A percentile compares a stretch with the other conserved stretches of the same genome.
Conservation (phyloP, 2,113 vertebrate species). For the Dendropsophus ebraccatus region DNA sequence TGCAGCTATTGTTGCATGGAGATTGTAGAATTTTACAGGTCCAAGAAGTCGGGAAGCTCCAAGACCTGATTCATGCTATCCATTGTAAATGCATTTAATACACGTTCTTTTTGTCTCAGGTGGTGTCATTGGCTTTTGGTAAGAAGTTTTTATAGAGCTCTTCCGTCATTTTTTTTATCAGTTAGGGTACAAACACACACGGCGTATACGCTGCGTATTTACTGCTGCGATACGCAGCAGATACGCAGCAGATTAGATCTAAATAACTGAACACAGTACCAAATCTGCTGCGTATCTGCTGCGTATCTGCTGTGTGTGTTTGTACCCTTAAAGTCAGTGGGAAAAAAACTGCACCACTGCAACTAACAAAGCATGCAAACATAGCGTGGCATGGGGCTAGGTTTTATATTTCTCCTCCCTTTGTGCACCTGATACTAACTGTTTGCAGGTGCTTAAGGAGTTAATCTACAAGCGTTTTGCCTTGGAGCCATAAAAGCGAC, state of each 20-base stretch:
- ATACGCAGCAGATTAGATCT: no score
- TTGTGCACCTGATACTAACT: not conserved
- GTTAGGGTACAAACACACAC: no score
- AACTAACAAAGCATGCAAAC: not conserved
- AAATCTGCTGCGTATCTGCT: no score
- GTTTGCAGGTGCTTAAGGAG: not conserved
- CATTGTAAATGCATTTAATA: not conserved
- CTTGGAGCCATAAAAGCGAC: conserved; percentile 20
- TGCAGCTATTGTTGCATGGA: no score
- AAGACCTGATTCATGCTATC: not conserved
- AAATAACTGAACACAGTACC: no score
- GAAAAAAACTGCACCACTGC: not conserved
- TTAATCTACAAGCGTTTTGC: not conserved
- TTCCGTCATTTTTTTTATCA: no score
- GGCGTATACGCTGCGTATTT: no score
- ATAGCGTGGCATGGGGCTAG: not conserved
- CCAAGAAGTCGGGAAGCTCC: not conserved
- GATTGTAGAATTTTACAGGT: no score
- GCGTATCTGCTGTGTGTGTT: no score
- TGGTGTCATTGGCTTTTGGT: no score
- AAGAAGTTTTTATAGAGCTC: not conserved
- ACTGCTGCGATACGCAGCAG: no score
- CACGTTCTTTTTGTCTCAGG: not conserved
- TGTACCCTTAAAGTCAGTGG: not conserved
- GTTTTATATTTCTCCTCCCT: not conserved